Conservation (phyloP, 2,797 vertebrate genomes). For the Falco peregrinus region DNA sequence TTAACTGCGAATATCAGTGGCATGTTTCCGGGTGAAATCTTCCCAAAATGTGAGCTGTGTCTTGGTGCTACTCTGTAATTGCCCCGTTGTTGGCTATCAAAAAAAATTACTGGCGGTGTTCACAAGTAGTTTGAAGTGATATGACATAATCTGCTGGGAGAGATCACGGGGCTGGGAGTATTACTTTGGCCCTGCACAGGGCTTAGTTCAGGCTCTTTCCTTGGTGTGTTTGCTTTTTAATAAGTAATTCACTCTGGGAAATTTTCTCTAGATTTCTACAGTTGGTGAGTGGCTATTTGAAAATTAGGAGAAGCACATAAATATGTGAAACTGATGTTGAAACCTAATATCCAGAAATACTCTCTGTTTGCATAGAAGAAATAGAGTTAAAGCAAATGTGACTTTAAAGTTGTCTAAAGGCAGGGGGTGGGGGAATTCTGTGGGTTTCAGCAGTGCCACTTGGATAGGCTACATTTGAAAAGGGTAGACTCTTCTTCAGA, state of each 20-base stretch:
- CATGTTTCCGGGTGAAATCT: slow-evolving; percentile 35
- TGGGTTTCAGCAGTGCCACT: background rate
- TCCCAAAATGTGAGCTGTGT: background rate
- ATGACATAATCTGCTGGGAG: background rate
- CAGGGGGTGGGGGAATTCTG: background rate
- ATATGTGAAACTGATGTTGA: slow-evolving; percentile 19
- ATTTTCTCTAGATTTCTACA: background rate
- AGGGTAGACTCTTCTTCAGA: background rate
- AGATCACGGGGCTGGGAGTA: background rate
- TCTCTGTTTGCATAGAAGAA: background rate
- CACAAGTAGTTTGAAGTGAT: background rate
- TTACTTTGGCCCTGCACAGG: background rate
- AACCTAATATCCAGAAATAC: background rate
- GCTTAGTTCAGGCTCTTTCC: background rate
- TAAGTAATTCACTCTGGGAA: slow-evolving; percentile 43
- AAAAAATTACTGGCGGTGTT: background rate
- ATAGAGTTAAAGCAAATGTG: background rate
- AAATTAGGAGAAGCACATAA: slow-evolving; percentile 12
- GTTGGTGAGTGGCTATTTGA: background rate
- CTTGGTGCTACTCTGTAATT: slow-evolving; percentile 23
- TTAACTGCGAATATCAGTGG: slow-evolving; percentile 12
- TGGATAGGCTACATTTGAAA: background rate
- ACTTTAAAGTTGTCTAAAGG: background rate
- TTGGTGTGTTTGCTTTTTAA: slow-evolving; percentile 24
- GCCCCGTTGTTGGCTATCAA: slow-evolving; percentile 20